Conservation (phyloP, 2,113 vertebrate species). For the Haemorhous mexicanus region DNA sequence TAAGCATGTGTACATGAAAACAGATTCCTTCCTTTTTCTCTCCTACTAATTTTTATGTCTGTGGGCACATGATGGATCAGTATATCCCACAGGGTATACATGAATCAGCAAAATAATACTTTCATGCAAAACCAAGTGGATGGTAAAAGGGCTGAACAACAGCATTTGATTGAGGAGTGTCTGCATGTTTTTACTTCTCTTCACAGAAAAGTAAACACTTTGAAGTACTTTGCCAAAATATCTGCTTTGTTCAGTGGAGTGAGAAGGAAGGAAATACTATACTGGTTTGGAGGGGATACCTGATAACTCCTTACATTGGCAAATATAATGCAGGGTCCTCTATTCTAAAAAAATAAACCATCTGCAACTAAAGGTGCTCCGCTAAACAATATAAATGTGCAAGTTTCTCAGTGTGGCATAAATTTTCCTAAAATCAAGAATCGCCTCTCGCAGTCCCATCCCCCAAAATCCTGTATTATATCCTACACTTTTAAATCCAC, state of each 20-base stretch:
- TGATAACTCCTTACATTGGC: background rate
- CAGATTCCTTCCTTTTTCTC: background rate
- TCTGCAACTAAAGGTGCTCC: background rate
- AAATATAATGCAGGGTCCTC: background rate
- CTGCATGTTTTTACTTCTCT: background rate
- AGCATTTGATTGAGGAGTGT: background rate
- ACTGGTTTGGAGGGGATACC: background rate
- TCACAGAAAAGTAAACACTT: background rate
- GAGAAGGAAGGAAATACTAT: background rate
- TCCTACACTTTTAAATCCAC: constrained; percentile 57
- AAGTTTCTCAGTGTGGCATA: background rate
- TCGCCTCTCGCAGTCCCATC: background rate
- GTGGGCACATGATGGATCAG: background rate
- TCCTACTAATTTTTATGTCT: background rate
- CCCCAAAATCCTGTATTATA: background rate
- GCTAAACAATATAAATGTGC: background rate
- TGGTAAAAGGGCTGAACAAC: background rate
- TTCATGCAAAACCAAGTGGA: background rate
- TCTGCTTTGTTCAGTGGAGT: background rate
- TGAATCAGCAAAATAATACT: background rate
- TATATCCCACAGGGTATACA: background rate
- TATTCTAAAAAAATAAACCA: background rate
- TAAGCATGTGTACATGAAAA: background rate
- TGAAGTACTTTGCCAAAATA: background rate
- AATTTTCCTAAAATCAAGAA: constrained; percentile 14